Percentiles rank a stretch among this genome's conserved stretches.
Conservation (phyloP, 2,888 invertebrate species). For the Brenthis daphne region DNA sequence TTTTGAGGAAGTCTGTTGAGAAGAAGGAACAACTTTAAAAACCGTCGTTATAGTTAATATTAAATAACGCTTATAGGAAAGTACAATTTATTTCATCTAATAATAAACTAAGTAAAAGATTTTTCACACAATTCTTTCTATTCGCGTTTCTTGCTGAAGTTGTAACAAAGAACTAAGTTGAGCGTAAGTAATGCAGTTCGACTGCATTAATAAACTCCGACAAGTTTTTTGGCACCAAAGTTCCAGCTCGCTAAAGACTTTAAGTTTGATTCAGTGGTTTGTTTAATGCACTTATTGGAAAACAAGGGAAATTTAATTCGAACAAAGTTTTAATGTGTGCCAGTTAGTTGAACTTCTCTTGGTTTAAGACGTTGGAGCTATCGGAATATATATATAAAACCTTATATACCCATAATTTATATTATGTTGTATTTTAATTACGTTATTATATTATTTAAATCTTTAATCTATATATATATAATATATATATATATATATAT, state of each 20-base stretch:
- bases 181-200: conserved; percentile 61
- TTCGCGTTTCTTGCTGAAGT: conserved; percentile 20
- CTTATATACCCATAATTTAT: neutral
- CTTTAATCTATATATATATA: too few relatives aligned
- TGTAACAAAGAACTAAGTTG: conserved; percentile 61
- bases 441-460: too few relatives aligned
- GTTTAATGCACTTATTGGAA: conserved; percentile 42
- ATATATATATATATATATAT: too few relatives aligned
- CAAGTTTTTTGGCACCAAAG: conserved; percentile 72
- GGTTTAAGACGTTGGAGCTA: conserved; percentile 5
- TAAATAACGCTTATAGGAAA: neutral
- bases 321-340: conserved; percentile 33
- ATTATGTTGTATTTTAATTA: too few relatives aligned
- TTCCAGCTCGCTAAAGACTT: conserved; percentile 49
- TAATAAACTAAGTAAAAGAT: conserved; percentile 9
- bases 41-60: neutral
- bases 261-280: conserved; percentile 46
- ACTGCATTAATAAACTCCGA: conserved; percentile 68
- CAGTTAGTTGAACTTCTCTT: conserved; percentile 10
- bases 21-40: too few relatives aligned
- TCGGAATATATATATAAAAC: neutral
- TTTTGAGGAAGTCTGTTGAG: too few relatives aligned
- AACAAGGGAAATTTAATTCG: conserved; percentile 42
- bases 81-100: neutral
- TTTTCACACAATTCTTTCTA: conserved; percentile 23